Conservation (phyloP, 1,140 invertebrate species). For the Danaus plexippus region DNA sequence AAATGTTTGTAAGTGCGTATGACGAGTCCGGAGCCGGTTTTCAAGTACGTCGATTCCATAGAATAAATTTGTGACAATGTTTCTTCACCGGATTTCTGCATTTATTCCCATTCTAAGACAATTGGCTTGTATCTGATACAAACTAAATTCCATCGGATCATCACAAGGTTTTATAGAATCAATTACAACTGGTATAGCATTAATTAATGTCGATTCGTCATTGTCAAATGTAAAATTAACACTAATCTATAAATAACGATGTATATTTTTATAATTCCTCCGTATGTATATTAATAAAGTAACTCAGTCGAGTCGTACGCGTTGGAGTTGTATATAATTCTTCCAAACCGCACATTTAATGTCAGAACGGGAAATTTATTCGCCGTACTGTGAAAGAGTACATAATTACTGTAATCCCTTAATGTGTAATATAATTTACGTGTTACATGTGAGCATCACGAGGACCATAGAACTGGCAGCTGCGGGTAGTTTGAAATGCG, state of each 20-base stretch:
- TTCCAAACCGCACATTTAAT: slow-evolving; percentile 23
- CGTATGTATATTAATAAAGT: slow-evolving; percentile 17
- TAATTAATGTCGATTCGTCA: too few species aligned
- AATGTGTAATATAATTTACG: slow-evolving; percentile 33
- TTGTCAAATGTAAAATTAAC: too few species aligned
- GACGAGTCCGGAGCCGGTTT: slow-evolving; percentile 23
- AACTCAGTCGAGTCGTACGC: slow-evolving; percentile 15
- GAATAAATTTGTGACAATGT: slow-evolving; percentile 19
- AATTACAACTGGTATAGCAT: too few species aligned
- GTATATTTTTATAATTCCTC: slow-evolving; percentile 15
- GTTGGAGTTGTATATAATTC: slow-evolving; percentile 18
- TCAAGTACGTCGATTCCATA: slow-evolving; percentile 21
- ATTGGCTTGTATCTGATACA: slow-evolving; percentile 11
- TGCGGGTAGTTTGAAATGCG: slow-evolving; percentile 14
- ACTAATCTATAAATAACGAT: slow-evolving; percentile 3
- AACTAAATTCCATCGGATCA: slow-evolving; percentile 14
- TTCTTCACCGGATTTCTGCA: slow-evolving; percentile 16
- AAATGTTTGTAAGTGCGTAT: slow-evolving; percentile 18
- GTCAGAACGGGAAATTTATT: slow-evolving; percentile 27
- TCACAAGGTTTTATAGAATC: too few species aligned
- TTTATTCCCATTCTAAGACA: slow-evolving; percentile 16
- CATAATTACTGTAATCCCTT: slow-evolving; percentile 35
- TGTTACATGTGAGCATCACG: slow-evolving; percentile 27
- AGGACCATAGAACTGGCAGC: slow-evolving; percentile 17
- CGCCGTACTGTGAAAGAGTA: slow-evolving; percentile 20